Evolutionary conservation across 1,140 invertebrate genomes (phyloP).

Genomic region (Solenopsis invicta): DNA sequence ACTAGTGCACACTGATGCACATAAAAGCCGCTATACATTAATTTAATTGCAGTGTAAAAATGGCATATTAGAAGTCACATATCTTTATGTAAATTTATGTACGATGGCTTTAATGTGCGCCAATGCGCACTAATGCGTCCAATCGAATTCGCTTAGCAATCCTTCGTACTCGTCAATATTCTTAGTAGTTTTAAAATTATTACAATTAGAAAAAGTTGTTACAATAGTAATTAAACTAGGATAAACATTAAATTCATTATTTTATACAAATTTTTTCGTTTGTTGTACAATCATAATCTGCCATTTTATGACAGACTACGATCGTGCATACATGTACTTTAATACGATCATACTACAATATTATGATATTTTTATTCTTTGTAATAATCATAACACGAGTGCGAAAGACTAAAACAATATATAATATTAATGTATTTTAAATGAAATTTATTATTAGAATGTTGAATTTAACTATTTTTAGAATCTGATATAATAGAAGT

Average conservation of each 20-base stretch:
- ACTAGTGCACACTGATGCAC: too few species aligned
- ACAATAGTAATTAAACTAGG: background rate
- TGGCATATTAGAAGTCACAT: too few species aligned
- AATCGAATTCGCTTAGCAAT: background rate
- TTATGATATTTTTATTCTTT: background rate
- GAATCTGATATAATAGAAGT: background rate
- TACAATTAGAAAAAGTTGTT: conserved; percentile 7
- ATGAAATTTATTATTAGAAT: conserved; percentile 32
- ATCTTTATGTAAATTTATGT: too few species aligned
- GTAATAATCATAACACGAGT: conserved; percentile 4
- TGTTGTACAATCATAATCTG: background rate
- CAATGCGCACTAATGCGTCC: too few species aligned
- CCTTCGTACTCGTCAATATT: background rate
- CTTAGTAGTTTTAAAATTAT: conserved; percentile 20
- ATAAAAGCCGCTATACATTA: background rate
- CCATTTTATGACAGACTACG: conserved; percentile 15
- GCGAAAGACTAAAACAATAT: conserved; percentile 31
- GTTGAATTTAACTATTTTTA: conserved; percentile 24
- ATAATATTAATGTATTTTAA: conserved; percentile 9
- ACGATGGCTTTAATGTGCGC: too few species aligned
- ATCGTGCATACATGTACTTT: too few species aligned
- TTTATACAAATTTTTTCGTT: conserved; percentile 16
- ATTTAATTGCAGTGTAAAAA: too few species aligned
- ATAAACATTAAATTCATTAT: background rate
- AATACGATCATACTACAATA: background rate